phyloP scores from a whole-genome alignment of 2,113 vertebrate species.

The Larimichthys polyactis region DNA sequence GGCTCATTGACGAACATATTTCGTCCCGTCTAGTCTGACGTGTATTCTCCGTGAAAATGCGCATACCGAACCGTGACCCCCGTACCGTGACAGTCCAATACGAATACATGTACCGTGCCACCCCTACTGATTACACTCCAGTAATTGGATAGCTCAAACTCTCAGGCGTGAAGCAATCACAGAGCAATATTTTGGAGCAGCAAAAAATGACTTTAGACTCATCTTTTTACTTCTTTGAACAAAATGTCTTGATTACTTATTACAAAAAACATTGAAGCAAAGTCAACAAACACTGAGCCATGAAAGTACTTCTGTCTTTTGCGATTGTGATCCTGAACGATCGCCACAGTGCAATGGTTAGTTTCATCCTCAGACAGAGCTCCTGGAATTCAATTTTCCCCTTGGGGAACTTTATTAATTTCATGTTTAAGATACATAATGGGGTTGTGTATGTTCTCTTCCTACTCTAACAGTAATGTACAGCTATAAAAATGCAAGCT shows the following conservation, averaged over 20 bases:
- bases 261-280: neutral
- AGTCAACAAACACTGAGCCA: neutral
- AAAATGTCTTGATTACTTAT: neutral
- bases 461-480: neutral
- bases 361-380: conserved; percentile 41
- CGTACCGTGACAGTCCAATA: too few species aligned
- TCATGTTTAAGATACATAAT: conserved; percentile 36
- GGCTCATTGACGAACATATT: too few species aligned
- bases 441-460: neutral
- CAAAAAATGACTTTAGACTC: neutral
- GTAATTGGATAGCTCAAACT: conserved; percentile 12
- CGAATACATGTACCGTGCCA: too few species aligned
- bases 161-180: neutral
- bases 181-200: neutral
- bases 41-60: too few species aligned
- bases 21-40: too few species aligned
- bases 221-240: neutral
- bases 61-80: too few species aligned
- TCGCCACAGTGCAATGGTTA: conserved; percentile 8
- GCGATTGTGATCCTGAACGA: conserved; percentile 13
- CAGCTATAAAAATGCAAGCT: conserved; percentile 5
- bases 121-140: neutral
- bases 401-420: conserved; percentile 52
- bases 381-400: conserved; percentile 48
- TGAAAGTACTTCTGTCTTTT: conserved; percentile 6